Evolutionary conservation across 2,888 invertebrate genomes (phyloP).

Genomic region (Isotomurus palustris): DNA sequence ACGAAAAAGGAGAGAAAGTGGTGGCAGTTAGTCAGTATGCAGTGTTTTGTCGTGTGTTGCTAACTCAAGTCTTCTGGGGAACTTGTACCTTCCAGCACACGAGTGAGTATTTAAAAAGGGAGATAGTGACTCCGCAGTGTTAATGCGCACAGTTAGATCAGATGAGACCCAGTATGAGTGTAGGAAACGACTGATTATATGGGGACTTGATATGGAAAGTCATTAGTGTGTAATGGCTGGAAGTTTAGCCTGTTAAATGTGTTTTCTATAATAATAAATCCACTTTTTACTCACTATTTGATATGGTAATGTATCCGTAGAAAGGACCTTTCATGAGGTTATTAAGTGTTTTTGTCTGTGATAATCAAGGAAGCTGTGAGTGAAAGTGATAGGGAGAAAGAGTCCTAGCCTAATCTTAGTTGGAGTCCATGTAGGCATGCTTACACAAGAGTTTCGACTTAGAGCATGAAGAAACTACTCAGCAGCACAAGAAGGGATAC

Average conservation of each 20-base stretch:
- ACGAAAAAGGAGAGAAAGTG: too few relatives aligned
- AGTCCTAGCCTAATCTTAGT: too few relatives aligned
- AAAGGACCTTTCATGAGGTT: neutral
- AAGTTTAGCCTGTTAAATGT: neutral
- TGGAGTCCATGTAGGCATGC: too few relatives aligned
- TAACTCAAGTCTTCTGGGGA: neutral
- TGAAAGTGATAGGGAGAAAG: too few relatives aligned
- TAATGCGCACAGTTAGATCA: neutral
- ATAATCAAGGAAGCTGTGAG: neutral
- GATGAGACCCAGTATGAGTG: neutral
- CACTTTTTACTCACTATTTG: constrained; percentile 12
- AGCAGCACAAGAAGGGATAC: neutral
- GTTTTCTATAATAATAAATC: constrained; percentile 10
- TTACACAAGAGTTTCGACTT: neutral
- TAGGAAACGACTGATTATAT: neutral
- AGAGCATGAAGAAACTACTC: neutral
- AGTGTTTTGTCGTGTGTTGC: too few relatives aligned
- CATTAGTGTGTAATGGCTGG: constrained; percentile 21
- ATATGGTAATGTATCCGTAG: neutral
- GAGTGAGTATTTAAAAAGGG: neutral
- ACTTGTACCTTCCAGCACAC: neutral
- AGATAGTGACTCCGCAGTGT: neutral
- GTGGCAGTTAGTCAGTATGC: too few relatives aligned
- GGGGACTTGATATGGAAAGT: constrained; percentile 21
- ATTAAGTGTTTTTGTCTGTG: neutral